Conservation (phyloP, 2,888 invertebrate genomes). For the Chirona hameri region DNA sequence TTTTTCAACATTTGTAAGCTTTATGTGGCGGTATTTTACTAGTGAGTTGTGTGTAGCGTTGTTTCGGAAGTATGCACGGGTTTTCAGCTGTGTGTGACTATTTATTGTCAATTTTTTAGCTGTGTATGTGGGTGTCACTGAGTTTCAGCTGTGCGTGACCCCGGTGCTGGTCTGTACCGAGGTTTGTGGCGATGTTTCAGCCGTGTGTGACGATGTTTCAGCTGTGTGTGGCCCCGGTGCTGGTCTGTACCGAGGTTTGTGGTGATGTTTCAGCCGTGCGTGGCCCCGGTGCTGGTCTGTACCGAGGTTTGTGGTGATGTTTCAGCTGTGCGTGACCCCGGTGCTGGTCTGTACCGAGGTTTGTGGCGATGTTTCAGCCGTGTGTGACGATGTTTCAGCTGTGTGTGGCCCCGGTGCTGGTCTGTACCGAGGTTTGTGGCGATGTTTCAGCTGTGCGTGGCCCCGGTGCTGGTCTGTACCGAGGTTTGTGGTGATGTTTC, state of each 20-base stretch:
- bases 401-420: not conserved
- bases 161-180: not conserved
- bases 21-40: too few species aligned
- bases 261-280: constrained; percentile 59
- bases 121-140: too few species aligned
- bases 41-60: too few species aligned
- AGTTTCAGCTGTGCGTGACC: too few species aligned
- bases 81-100: too few species aligned
- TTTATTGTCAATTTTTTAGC: too few species aligned
- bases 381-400: too few species aligned
- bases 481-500: constrained; percentile 58
- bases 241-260: not conserved
- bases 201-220: too few species aligned
- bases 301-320: constrained; percentile 65
- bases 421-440: not conserved
- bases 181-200: not conserved
- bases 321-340: too few species aligned
- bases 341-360: not conserved
- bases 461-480: constrained; percentile 78
- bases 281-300: constrained; percentile 79
- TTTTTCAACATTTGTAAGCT: too few species aligned
- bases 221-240: too few species aligned
- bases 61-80: too few species aligned
- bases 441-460: constrained; percentile 64
- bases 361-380: not conserved